A percentile compares a stretch with the other conserved stretches of the same genome.
phyloP scores from a whole-genome alignment of 1,140 invertebrate species.

The Metaphire vulgaris region DNA sequence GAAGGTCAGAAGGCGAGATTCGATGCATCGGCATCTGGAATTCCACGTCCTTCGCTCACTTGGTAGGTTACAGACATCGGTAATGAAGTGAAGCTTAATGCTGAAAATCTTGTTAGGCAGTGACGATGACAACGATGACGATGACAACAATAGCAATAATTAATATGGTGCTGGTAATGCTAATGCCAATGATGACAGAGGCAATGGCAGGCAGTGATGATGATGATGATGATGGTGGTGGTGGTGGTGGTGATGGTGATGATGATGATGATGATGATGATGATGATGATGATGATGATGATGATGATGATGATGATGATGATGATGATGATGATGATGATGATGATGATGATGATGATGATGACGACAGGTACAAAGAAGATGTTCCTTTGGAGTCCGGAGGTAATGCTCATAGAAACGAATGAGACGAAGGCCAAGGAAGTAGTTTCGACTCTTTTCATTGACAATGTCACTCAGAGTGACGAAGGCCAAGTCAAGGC shows the following conservation, averaged over 20 bases:
- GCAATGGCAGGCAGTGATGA: too few species aligned
- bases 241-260: neutral
- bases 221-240: neutral
- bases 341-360: neutral
- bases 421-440: constrained; percentile 34
- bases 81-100: too few species aligned
- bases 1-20: constrained; percentile 47
- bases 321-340: neutral
- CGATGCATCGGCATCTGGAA: constrained; percentile 46
- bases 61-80: constrained; percentile 38
- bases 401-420: neutral
- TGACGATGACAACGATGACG: too few species aligned
- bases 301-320: neutral
- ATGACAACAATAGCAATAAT: too few species aligned
- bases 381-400: neutral
- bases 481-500: constrained; percentile 83
- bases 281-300: neutral
- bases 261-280: neutral
- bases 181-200: too few species aligned
- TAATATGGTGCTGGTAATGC: too few species aligned
- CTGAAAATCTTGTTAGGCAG: too few species aligned
- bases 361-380: constrained; percentile 12
- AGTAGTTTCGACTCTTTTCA: constrained; percentile 40
- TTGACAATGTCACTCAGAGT: constrained; percentile 73
- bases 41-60: constrained; percentile 44